Base-by-base conservation (phyloP, 2,888 invertebrate genomes). In the Aporophyla nigra region DNA sequence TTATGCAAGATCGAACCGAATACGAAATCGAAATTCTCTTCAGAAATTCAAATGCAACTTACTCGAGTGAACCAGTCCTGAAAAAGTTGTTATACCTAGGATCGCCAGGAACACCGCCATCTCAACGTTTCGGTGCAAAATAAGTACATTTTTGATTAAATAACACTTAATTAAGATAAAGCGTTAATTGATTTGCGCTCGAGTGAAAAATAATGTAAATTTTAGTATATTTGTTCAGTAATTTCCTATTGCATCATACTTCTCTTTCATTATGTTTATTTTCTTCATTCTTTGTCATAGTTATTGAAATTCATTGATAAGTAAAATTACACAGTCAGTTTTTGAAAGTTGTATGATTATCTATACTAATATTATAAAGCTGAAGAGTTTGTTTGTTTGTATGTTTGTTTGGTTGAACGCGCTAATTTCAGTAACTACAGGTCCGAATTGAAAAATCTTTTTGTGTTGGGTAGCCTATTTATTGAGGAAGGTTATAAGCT, bases 161-260 rank as follows among this genome's bases (percentile, higher is more conserved):
- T 61, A 69, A 70, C 33, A 77, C 54, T 66, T 78, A 59, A 61
- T 80, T 86, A 78, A 71, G 69, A 86, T 86, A 80, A 83, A 59
- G 71, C 40, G 76, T 78, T 88, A 84, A 87, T 86, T 76, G 46
- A 10, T 82, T 79, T 63, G 40, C 78, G 82, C 85, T 56, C 65
- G 80, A 80, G 14, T 76, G 78, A 68, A 67, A 72, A 75, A 72
- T 86, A 87, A 82, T 82, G 75, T 53, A 51, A n/a, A 58, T 68
- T 78, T 71, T 40, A 6, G 6, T 80, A 61, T 73, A 81, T 65
- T 63, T 40, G 19, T 53, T 16, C 43, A 49, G 63, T 58, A 63
- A 80, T 79, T 80, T 68, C 63, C 68, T 51, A 58, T 56, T 67
- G 43, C 56, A 33, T 74, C 33, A 63, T 56, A 33, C 19, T 51